phyloP scores from a whole-genome alignment of 2,113 vertebrate genomes.

The Neotoma lepida region DNA sequence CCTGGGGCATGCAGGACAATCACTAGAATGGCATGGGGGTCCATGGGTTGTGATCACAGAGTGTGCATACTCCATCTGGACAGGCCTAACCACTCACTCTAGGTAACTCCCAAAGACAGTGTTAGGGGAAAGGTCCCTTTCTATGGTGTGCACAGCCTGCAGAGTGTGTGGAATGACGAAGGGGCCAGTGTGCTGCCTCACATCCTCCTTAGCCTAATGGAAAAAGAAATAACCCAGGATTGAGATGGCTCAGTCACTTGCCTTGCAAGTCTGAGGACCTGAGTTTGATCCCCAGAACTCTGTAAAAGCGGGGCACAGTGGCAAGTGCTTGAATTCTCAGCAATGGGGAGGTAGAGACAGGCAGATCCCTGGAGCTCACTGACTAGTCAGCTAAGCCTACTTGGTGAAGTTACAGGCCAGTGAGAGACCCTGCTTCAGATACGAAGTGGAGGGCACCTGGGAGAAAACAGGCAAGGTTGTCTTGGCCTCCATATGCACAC shows the following conservation, averaged over 20 bases:
- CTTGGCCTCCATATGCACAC: background rate
- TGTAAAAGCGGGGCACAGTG: background rate
- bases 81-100: conserved; percentile 16
- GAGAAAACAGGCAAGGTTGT: background rate
- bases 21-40: background rate
- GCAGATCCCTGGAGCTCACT: background rate
- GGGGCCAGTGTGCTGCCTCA: background rate
- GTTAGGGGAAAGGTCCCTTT: conserved; percentile 7
- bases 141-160: background rate
- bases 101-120: conserved; percentile 50
- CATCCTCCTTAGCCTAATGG: background rate
- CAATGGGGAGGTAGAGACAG: no score
- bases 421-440: background rate
- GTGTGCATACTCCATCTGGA: background rate
- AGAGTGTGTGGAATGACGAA: conserved; percentile 28
- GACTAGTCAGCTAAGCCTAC: no score
- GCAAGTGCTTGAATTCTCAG: no score
- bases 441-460: background rate
- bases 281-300: background rate
- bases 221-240: background rate
- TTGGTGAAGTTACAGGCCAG: background rate
- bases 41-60: background rate
- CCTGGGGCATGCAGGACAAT: background rate
- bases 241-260: background rate
- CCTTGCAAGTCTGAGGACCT: background rate